Evolutionary conservation across 2,113 vertebrate genomes (phyloP).

Genomic region (Plestiodon gilberti): DNA sequence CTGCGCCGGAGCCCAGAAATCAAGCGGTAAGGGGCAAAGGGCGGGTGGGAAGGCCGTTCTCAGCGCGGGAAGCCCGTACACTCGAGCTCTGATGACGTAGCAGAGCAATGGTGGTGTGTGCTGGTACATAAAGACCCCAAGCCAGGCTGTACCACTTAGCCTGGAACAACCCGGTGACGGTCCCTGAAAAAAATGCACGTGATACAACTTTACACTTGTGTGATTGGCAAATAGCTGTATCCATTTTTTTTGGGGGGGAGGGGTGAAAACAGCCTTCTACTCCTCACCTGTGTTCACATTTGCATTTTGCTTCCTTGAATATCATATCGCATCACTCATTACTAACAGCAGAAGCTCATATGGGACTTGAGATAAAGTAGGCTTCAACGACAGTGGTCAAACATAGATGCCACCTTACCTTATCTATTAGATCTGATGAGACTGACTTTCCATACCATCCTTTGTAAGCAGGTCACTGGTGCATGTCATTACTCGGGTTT

Average conservation of each 20-base stretch:
- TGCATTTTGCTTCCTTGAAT: background rate
- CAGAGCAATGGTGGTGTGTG: too few relatives aligned
- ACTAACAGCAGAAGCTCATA: background rate
- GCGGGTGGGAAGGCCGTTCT: too few relatives aligned
- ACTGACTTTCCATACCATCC: background rate
- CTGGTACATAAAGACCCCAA: too few relatives aligned
- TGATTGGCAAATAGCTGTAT: background rate
- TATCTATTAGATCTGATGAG: background rate
- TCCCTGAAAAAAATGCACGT: too few relatives aligned
- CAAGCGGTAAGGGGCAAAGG: too few relatives aligned
- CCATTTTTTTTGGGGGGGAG: background rate
- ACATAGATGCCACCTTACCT: slow-evolving; percentile 8
- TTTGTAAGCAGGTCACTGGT: background rate
- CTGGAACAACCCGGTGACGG: too few relatives aligned
- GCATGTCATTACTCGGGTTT: background rate
- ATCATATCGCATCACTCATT: background rate
- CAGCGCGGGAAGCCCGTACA: too few relatives aligned
- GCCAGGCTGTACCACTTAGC: too few relatives aligned
- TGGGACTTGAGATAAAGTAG: background rate
- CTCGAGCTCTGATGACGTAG: too few relatives aligned
- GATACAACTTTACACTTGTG: too few relatives aligned
- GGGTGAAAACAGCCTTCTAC: background rate
- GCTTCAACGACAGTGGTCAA: background rate
- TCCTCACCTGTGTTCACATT: background rate
- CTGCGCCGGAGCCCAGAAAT: too few relatives aligned